Conservation (phyloP, 2,113 vertebrate species). For the Megaceryle torquata region DNA sequence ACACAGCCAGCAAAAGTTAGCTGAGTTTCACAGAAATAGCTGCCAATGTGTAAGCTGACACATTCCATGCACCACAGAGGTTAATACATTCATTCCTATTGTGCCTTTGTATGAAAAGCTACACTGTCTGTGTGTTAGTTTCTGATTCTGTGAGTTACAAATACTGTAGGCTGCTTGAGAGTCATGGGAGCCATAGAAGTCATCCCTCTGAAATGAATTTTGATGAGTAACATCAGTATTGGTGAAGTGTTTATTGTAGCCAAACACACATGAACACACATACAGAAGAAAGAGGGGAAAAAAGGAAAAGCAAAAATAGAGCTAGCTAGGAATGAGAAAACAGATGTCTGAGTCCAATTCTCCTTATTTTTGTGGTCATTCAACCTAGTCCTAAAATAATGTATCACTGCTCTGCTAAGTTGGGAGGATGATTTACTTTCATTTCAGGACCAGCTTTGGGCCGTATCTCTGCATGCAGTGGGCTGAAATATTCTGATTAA, state of each 20-base stretch:
- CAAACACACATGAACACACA: background rate
- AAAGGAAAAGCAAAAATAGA: background rate
- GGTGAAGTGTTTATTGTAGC: slow-evolving; percentile 23
- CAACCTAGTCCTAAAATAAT: background rate
- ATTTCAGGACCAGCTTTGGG: background rate
- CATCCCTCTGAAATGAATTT: slow-evolving; percentile 36
- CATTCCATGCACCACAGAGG: slow-evolving; percentile 58
- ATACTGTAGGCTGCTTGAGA: slow-evolving; percentile 27
- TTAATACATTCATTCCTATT: slow-evolving; percentile 66
- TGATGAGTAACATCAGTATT: background rate
- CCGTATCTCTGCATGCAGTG: background rate
- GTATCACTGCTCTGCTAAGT: background rate
- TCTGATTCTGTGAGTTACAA: slow-evolving; percentile 62
- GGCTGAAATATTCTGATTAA: background rate
- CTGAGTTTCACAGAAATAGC: slow-evolving; percentile 51
- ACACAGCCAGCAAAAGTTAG: slow-evolving; percentile 45
- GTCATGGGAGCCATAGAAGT: slow-evolving; percentile 30
- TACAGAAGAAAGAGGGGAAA: background rate
- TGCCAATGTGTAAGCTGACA: slow-evolving; percentile 64
- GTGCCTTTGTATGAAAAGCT: slow-evolving; percentile 55
- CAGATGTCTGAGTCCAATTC: background rate
- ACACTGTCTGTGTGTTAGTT: slow-evolving; percentile 20
- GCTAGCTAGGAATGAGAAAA: background rate
- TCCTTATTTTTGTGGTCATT: background rate
- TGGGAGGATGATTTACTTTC: background rate